Evolutionary conservation across 2,888 invertebrate genomes (phyloP).

Genomic region (Stramonita haemastoma): DNA sequence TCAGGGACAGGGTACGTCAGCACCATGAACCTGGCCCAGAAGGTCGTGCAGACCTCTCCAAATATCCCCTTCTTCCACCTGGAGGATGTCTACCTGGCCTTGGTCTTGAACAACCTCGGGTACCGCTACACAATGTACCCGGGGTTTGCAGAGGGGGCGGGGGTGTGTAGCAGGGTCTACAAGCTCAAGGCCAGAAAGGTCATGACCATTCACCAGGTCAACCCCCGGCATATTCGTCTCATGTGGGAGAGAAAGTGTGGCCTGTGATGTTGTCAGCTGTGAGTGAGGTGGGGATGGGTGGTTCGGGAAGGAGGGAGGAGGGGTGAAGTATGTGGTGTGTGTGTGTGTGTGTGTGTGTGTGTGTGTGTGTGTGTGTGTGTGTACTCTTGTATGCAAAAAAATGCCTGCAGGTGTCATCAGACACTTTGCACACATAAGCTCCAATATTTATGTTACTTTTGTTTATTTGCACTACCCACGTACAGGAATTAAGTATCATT

Average conservation of each 20-base stretch:
- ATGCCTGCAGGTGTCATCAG: no score
- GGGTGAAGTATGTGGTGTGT: neutral
- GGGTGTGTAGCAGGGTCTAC: neutral
- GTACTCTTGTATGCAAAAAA: no score
- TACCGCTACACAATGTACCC: conserved; percentile 44
- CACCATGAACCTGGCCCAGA: conserved; percentile 54
- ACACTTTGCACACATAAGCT: no score
- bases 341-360: neutral
- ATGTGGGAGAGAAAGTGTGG: neutral
- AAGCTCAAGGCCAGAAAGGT: neutral
- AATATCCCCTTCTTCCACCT: conserved; percentile 67
- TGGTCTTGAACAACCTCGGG: conserved; percentile 51
- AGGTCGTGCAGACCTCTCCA: conserved; percentile 57
- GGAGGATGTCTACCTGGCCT: conserved; percentile 66
- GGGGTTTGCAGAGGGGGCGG: conserved; percentile 54
- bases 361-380: neutral
- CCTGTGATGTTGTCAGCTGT: neutral
- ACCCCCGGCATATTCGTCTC: neutral
- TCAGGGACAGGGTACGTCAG: conserved; percentile 68
- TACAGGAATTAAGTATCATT: no score
- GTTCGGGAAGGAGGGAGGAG: neutral
- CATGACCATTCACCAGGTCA: conserved; percentile 18
- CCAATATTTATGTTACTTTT: no score
- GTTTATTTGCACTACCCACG: no score
- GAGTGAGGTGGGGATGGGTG: neutral